Evolutionary conservation across 2,888 invertebrate species (phyloP), one percentile per base, ranked within the genome.

Genomic region (Agrochola circellaris): DNA sequence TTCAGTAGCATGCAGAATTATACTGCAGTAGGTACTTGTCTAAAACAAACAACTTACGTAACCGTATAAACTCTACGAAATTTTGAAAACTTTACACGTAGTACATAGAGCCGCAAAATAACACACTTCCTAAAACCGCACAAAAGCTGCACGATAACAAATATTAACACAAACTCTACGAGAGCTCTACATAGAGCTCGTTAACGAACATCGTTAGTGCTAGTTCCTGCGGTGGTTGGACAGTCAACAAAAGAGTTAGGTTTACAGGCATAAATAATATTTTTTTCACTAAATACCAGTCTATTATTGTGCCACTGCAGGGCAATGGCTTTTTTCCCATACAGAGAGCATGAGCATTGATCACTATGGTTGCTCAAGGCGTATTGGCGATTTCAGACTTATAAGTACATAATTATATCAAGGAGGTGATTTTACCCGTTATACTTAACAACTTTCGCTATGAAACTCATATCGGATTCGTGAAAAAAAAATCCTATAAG

Each of bases 151-250:
- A 30, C 62, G 11, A 48, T 48, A 67, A 65, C 79, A 61, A 75
- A 79, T 74, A 69, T 54, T 30, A 79, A 65, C 9, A 45, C 61
- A 79, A 79, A 62, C 68, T 69, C 20, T 75, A 45, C 42, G 30
- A 67, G 65, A 48, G 64, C 58, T 61, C 26, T 51, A 77, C 38
- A 26, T 68, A 74, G 61, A 69, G 72, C 69, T 83, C 62, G 84
- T 70, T 82, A 79, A 54, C 68, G 64, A 68, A 72, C 79, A 68
- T 79, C 45, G 83, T 83, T 82, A 79, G 79, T 56, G 66, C 51
- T 56, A 68, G 81, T 69, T 60, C n/a, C 30, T 42, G 79, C n/a
- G 71, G 83, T 68, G 38, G 26, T 73, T 69, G 30, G 68, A 48
- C 66, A 34, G 34, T 30, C 23, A 45, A 75, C 64, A 81, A 69